Evolutionary conservation across 2,797 vertebrate species (phyloP), one percentile per base, ranked within the genome.

Genomic region (Mallotus villosus): DNA sequence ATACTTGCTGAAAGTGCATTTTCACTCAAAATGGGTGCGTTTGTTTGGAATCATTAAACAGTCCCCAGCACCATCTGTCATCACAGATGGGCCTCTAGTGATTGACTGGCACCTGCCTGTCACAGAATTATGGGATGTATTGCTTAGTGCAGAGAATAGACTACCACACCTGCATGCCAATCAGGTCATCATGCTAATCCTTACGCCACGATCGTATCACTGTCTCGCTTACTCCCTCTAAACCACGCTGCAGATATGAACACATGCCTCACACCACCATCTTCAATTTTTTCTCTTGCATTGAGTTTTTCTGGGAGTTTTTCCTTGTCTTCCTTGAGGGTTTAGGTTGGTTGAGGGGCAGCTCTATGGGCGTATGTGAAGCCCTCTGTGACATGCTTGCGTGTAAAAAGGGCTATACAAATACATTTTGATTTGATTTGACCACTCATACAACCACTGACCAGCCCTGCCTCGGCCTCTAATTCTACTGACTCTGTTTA

Each of bases 21-120:
- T 22, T 29, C 14, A 65, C 37, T 46, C 32, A 67, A 19, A 32
- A 34, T 12, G 24, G 14, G 24, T 22, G 53, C 76, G 64, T 21
- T 21, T 71, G 19, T 25, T n/a, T 85, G 83, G 85, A 92, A 92
- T 92, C 80, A 82, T 91, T 92, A 91, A 94, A 88, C 86, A 87
- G 88, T 79, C 81, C 85, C 81, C 85, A 87, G 88, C 91, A 90
- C 91, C 91, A 91, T 93, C 91, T 94, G 93, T 90, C 91, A 91
- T 91, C 89, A 84, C 89, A 90, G 82, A 79, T 75, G 85, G 86
- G 88, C 75, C 74, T 83, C 77, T 74, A 80, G 71, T 91, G 92
- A 92, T 94, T 92, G 93, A 95, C 88, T 94, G 93, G 92, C 93
- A 95, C 92, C 94, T 94, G 94, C 93, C 94, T 93, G 93, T 95